Conservation (phyloP, 2,113 vertebrate genomes). For the Tupaia tana region DNA sequence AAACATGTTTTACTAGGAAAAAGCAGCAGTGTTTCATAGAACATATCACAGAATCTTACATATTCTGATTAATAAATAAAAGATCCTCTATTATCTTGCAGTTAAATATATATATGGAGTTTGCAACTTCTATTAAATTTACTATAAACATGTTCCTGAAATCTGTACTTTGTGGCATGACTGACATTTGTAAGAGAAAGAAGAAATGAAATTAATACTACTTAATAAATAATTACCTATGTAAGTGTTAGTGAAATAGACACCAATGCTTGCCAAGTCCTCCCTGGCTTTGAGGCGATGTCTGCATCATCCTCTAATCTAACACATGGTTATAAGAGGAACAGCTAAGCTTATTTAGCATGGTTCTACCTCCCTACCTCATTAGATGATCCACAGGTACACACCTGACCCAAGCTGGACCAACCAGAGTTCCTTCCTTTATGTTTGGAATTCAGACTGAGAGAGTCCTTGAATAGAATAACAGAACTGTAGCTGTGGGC, state of each 20-base stretch:
- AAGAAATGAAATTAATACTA: background rate
- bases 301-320: background rate
- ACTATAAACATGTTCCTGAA: slow-evolving; percentile 2
- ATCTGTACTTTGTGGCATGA: slow-evolving; percentile 15
- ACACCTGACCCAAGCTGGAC: background rate
- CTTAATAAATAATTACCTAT: background rate
- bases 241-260: background rate
- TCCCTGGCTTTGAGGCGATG: background rate
- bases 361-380: background rate
- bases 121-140: background rate
- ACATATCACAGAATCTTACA: background rate
- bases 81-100: background rate
- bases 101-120: background rate
- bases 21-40: background rate
- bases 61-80: slow-evolving; percentile 2
- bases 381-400: background rate
- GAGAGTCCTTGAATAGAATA: background rate
- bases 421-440: background rate
- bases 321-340: background rate
- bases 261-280: background rate
- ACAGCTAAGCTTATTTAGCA: background rate
- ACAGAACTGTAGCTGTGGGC: background rate
- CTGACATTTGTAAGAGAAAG: background rate
- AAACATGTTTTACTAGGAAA: background rate
- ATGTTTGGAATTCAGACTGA: background rate